These are phyloP conservation scores for Xiphophorus maculatus DNA, from an alignment of 2,113 vertebrate species.

Conservation along the genomic window DNA sequence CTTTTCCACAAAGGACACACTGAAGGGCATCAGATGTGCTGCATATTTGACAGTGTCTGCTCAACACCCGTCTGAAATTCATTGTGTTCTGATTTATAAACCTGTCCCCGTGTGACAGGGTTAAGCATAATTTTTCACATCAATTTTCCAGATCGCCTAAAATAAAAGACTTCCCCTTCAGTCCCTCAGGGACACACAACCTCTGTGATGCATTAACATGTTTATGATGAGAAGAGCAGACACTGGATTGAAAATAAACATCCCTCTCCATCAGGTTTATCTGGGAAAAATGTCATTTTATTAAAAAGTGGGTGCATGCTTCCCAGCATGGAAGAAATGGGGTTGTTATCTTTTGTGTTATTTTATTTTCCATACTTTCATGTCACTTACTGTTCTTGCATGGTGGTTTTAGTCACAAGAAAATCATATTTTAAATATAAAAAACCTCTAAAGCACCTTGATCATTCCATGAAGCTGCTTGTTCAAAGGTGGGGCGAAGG, in stretches of 20 bases:
- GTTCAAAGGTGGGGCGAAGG: constrained; percentile 11
- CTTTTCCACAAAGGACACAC: constrained; percentile 43
- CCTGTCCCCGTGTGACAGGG: constrained; percentile 42
- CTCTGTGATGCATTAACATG: constrained; percentile 48
- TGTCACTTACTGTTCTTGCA: not conserved
- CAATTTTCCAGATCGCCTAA: constrained; percentile 35
- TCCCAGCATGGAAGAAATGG: constrained; percentile 11
- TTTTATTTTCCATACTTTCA: constrained; percentile 1
- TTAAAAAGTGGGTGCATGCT: constrained; percentile 33
- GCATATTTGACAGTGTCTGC: constrained; percentile 29
- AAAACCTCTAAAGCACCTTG: constrained; percentile 9
- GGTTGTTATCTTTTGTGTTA: constrained; percentile 12
- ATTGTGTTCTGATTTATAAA: constrained; percentile 58
- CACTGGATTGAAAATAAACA: constrained; percentile 33
- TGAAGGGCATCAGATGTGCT: constrained; percentile 62
- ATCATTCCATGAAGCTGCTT: constrained; percentile 23
- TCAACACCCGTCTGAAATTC: constrained; percentile 60
- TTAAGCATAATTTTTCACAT: constrained; percentile 68
- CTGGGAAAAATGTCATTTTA: constrained; percentile 26
- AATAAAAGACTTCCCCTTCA: constrained; percentile 11
- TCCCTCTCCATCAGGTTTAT: constrained; percentile 54
- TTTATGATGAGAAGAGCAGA: constrained; percentile 40
- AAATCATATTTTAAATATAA: not conserved
- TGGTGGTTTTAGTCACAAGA: not conserved
- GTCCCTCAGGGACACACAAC: constrained; percentile 58